A percentile compares a stretch with the other conserved stretches of the same genome.
Conservation (phyloP, 2,888 invertebrate species). For the Archaeoteleia sp. region DNA sequence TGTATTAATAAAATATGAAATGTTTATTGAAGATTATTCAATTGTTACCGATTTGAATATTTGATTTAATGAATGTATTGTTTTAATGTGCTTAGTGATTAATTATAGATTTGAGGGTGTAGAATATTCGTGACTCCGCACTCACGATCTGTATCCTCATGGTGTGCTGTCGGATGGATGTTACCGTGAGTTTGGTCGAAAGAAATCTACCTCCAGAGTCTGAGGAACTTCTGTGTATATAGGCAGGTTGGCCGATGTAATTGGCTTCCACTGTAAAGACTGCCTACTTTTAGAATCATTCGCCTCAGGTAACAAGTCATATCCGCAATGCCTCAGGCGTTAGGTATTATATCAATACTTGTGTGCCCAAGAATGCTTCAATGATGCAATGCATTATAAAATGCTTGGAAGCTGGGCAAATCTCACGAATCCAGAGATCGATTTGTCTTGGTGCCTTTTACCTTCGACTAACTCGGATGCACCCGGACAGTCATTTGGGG, state of each 20-base stretch:
- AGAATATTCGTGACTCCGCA: too few species aligned
- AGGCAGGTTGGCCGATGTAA: slow-evolving; percentile 62
- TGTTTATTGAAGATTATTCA: too few species aligned
- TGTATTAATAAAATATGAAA: too few species aligned
- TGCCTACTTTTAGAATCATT: slow-evolving; percentile 69
- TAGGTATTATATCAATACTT: slow-evolving; percentile 56
- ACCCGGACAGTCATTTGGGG: too few species aligned
- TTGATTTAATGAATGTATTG: neutral
- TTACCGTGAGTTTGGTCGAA: slow-evolving; percentile 61
- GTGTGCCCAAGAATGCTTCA: slow-evolving; percentile 56
- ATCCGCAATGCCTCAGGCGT: slow-evolving; percentile 57
- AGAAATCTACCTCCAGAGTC: slow-evolving; percentile 66
- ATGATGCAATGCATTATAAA: slow-evolving; percentile 63
- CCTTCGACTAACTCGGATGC: too few species aligned
- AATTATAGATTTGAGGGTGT: too few species aligned
- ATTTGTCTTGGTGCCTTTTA: slow-evolving; percentile 15
- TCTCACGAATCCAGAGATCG: slow-evolving; percentile 2
- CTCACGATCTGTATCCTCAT: slow-evolving; percentile 67
- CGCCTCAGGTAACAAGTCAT: slow-evolving; percentile 64
- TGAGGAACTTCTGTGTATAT: slow-evolving; percentile 68
- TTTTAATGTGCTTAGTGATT: slow-evolving; percentile 7
- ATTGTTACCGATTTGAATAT: slow-evolving; percentile 5
- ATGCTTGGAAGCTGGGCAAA: slow-evolving; percentile 56
- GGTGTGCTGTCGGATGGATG: slow-evolving; percentile 56
- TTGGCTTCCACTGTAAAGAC: slow-evolving; percentile 63